A percentile compares a stretch with the other conserved stretches of the same genome.
Conservation (phyloP, 2,113 vertebrate species). For the Salvator merianae region DNA sequence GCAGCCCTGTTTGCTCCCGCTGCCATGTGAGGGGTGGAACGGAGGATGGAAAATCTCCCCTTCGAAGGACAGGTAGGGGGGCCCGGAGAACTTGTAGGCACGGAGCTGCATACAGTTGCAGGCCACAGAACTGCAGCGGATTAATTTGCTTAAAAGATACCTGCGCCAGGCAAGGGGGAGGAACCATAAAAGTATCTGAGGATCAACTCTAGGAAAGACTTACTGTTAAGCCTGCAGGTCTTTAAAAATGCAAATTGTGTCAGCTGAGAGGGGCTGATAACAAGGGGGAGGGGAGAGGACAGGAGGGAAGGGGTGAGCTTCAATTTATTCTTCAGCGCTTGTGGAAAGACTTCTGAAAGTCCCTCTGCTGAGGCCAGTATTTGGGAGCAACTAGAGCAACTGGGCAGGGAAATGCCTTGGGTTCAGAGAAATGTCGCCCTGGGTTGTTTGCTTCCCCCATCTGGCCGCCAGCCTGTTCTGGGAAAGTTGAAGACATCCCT, state of each 20-base stretch:
- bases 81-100: too few species aligned
- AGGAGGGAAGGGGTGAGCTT: too few species aligned
- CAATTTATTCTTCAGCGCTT: too few species aligned
- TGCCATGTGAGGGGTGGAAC: too few species aligned
- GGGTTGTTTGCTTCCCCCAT: slow-evolving; percentile 68
- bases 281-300: too few species aligned
- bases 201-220: not conserved
- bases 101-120: accelerated
- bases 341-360: not conserved
- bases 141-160: slow-evolving; percentile 38
- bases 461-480: slow-evolving; percentile 77
- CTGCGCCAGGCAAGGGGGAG: slow-evolving; percentile 47
- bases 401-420: slow-evolving; percentile 48
- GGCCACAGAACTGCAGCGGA: not conserved
- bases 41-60: too few species aligned
- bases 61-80: too few species aligned
- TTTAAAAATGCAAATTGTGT: too few species aligned
- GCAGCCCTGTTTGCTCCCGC: too few species aligned
- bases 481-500: slow-evolving; percentile 66
- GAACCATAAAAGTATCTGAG: slow-evolving; percentile 61
- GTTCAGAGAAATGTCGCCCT: slow-evolving; percentile 63
- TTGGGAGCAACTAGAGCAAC: slow-evolving; percentile 60
- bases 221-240: not conserved
- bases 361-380: slow-evolving; percentile 57
- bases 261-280: too few species aligned